These are phyloP conservation scores for Falco naumanni DNA, from an alignment of 2,797 vertebrate species.

Conservation along the genomic window DNA sequence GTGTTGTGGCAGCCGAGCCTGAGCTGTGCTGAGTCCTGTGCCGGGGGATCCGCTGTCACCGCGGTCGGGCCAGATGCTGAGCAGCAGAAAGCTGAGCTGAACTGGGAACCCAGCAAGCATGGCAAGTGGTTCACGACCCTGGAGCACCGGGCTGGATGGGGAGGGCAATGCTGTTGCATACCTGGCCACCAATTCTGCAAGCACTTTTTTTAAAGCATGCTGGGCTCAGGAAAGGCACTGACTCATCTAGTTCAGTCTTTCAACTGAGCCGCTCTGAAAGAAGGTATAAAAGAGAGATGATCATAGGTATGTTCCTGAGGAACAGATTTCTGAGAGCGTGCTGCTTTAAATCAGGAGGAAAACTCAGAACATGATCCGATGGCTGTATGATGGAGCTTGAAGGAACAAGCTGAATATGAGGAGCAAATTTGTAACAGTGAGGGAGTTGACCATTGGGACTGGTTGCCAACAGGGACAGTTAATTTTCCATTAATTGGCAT, in stretches of 20 bases:
- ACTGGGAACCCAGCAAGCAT: not conserved
- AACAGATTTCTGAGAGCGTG: not conserved
- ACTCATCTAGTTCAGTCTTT: not conserved
- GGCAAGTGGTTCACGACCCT: not conserved
- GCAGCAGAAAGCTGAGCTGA: not conserved
- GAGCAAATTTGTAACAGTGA: not conserved
- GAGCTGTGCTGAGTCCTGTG: fast-evolving
- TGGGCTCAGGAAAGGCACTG: not conserved
- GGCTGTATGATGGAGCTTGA: not conserved
- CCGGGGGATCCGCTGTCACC: not conserved
- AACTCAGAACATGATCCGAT: not conserved
- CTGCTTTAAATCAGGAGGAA: not conserved
- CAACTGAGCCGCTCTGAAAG: not conserved
- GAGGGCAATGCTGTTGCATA: not conserved
- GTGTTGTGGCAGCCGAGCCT: fast-evolving
- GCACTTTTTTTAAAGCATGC: not conserved
- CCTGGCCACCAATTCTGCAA: not conserved
- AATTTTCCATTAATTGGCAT: not conserved
- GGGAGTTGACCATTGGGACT: not conserved
- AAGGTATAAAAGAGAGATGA: not conserved
- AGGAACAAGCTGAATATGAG: not conserved
- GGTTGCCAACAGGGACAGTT: not conserved
- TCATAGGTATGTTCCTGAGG: not conserved
- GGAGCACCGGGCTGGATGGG: not conserved
- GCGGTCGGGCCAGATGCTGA: fast-evolving